Evolutionary conservation across 1,140 invertebrate genomes (phyloP).

Genomic region (Rhynchophorus ferrugineus): DNA sequence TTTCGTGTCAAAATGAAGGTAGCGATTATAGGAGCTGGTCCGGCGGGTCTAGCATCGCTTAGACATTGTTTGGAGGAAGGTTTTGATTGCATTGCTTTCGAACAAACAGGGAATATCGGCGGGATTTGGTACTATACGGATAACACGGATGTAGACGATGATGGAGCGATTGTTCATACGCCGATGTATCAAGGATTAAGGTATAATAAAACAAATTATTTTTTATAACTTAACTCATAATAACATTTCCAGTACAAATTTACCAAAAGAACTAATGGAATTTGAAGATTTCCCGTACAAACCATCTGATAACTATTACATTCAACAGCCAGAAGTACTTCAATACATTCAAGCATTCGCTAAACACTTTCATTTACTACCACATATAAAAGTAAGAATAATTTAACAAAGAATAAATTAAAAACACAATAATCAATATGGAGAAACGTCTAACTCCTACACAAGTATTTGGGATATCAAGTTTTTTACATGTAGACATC

Average conservation of each 20-base stretch:
- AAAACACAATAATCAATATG: no score
- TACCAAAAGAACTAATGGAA: constrained; percentile 73
- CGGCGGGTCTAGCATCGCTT: constrained; percentile 63
- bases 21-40: constrained; percentile 70
- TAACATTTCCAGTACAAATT: constrained; percentile 55
- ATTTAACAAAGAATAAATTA: neutral
- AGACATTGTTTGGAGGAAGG: constrained; percentile 47
- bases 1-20: no score
- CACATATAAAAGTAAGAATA: constrained; percentile 57
- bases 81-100: constrained; percentile 46
- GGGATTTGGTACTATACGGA: constrained; percentile 66
- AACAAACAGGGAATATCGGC: constrained; percentile 55
- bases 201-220: constrained; percentile 18
- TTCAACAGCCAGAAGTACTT: constrained; percentile 70
- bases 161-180: constrained; percentile 54
- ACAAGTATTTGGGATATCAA: no score
- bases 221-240: neutral
- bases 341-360: constrained; percentile 72
- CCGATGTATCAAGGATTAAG: constrained; percentile 54
- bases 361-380: constrained; percentile 57
- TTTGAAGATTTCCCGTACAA: constrained; percentile 65
- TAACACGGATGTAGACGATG: constrained; percentile 46
- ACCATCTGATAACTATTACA: constrained; percentile 60
- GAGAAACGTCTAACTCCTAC: no score
- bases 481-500: no score